These are phyloP conservation scores for Cerceris ruficornis DNA, from an alignment of 2,888 invertebrate genomes.

Conservation along the genomic window DNA sequence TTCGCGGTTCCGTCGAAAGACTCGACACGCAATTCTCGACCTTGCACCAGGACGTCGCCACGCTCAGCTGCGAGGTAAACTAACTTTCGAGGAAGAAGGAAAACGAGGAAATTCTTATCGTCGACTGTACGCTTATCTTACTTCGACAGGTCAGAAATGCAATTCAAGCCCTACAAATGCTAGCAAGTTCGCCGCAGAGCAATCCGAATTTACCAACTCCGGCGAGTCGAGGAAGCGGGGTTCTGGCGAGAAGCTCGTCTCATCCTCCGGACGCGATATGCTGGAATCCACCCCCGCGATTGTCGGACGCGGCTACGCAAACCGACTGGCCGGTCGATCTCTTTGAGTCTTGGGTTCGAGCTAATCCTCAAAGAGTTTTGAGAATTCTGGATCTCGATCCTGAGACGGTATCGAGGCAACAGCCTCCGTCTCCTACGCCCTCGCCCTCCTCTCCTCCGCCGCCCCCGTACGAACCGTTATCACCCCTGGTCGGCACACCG, in stretches of 20 bases:
- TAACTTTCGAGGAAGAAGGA: not conserved
- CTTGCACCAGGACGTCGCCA: conserved; percentile 92
- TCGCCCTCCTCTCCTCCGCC: conserved; percentile 78
- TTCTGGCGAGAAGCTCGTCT: conserved; percentile 90
- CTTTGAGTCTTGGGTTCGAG: conserved; percentile 86
- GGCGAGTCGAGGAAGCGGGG: conserved; percentile 78
- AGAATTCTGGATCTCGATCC: conserved; percentile 89
- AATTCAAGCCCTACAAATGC: conserved; percentile 92
- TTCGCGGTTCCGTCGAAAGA: conserved; percentile 85
- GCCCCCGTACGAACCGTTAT: conserved; percentile 83
- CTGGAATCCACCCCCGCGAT: conserved; percentile 84
- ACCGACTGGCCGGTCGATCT: conserved; percentile 85
- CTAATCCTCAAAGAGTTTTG: conserved; percentile 89
- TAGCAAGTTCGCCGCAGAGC: conserved; percentile 91
- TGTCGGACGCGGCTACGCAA: conserved; percentile 83
- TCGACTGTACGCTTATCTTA: not conserved
- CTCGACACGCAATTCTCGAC: conserved; percentile 92
- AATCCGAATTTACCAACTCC: conserved; percentile 89
- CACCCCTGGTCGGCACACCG: conserved; percentile 81
- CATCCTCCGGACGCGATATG: conserved; percentile 93
- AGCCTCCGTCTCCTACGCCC: conserved; percentile 74
- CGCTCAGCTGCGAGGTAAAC: conserved; percentile 90
- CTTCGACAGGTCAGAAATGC: conserved; percentile 88
- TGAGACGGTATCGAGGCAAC: conserved; percentile 78
- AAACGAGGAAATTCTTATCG: not conserved